Base-by-base conservation (phyloP, 2,888 invertebrate species). In the Eulithis testata region DNA sequence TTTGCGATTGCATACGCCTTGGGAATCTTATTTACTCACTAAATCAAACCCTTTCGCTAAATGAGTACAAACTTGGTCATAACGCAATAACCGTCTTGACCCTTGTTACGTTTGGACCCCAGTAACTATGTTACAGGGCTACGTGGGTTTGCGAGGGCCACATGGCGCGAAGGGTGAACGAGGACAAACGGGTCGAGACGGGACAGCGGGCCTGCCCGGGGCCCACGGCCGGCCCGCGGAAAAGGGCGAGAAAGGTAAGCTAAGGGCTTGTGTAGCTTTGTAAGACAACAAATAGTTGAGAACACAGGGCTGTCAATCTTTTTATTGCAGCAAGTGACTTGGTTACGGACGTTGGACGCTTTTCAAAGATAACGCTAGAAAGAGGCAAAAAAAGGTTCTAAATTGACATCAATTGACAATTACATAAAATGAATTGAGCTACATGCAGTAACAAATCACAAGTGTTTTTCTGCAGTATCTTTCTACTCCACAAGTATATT, bases 241-340 rank as follows among this genome's bases (percentile, higher is more conserved):
- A 80, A 96, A 96, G 86, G 97, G 97, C 65, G 96, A 95, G 78
- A 96, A 96, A 88, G 95, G 95, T 83, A 94, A 43, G 6, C 27
- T 63, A 63, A 63, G 51, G 63, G 57, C 45, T 47, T 27, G 21
- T 45, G 11, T 51, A 63, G 21, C 49, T 49, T 49, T 49, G 47
- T 21, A 9, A 21, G 14, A 40, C 40, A 40, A 8, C 40, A 40
- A 40, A 40, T 37, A 7, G 8, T 40, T 8, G 8, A 9, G 2
- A 40, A 40, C 40, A 40, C 40, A 11, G 9, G 8, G 40, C 5
- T 40, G 31, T 31, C 31, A 31, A 31, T 31, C 5, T 31, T 31
- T 31, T 6, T 31, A 31, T 31, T 3, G 31, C 31, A 31, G 4
- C 2, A 31, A 31, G 6, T 5, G 5, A 31, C 31, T 31, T 31